Conservation (phyloP, 2,888 invertebrate genomes). For the Ametastegia equiseti region DNA sequence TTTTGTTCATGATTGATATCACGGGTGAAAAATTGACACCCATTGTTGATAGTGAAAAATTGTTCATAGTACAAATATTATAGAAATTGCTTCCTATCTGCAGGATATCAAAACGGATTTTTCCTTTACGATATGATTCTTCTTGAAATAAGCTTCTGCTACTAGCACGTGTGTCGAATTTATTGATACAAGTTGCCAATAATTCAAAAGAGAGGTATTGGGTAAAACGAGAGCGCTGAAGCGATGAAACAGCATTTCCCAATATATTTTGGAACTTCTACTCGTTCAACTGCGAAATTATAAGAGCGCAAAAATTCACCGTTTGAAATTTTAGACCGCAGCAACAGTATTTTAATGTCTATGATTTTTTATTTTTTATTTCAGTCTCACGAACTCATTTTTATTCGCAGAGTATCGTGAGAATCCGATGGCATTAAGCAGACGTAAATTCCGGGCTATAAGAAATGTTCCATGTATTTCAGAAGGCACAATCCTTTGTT, state of each 20-base stretch:
- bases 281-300: not conserved
- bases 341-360: not conserved
- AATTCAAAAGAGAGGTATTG: not conserved
- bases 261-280: not conserved
- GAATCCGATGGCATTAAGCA: not conserved
- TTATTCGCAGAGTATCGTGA: not conserved
- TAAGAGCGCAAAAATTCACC: not conserved
- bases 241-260: not conserved
- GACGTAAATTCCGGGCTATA: not conserved
- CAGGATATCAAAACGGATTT: not conserved
- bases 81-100: not conserved
- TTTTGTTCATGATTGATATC: constrained; percentile 23
- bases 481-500: not conserved
- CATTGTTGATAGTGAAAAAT: constrained; percentile 17
- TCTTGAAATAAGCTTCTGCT: not conserved
- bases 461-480: not conserved
- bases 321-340: not conserved
- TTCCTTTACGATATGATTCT: not conserved
- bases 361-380: not conserved
- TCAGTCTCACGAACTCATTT: not conserved
- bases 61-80: not conserved
- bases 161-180: not conserved
- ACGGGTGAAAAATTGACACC: constrained; percentile 9
- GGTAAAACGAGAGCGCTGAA: not conserved
- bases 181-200: not conserved